Percentiles rank a stretch among this genome's conserved stretches.
These are phyloP conservation scores for Cosmopolites sordidus DNA, from an alignment of 2,888 invertebrate species.

Conservation along the genomic window DNA sequence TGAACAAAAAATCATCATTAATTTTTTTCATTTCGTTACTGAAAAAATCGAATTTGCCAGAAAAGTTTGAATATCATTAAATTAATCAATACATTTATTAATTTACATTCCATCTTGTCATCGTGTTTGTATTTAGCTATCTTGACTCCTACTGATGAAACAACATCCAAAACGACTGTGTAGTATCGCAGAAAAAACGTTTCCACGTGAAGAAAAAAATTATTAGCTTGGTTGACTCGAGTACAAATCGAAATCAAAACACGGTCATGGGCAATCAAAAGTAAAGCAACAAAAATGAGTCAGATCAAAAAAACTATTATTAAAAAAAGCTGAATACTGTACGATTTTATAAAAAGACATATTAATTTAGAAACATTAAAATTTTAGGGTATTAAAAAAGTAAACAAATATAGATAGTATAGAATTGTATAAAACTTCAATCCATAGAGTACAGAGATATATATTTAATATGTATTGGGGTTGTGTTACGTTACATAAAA, in stretches of 20 bases:
- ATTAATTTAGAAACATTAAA: conserved; percentile 24
- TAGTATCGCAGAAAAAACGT: background rate
- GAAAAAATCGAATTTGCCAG: too few relatives aligned
- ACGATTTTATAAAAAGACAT: conserved; percentile 28
- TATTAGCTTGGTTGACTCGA: conserved; percentile 5
- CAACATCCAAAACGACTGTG: background rate
- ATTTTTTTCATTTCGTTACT: too few relatives aligned
- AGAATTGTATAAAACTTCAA: conserved; percentile 43
- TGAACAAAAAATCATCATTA: too few relatives aligned
- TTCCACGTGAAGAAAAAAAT: too few relatives aligned
- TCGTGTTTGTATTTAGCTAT: background rate
- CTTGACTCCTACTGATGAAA: background rate
- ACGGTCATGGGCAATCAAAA: conserved; percentile 46
- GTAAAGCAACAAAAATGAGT: conserved; percentile 33
- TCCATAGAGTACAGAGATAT: conserved; percentile 48
- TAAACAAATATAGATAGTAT: conserved; percentile 35
- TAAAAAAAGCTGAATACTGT: conserved; percentile 14
- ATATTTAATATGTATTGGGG: conserved; percentile 49
- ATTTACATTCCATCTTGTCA: background rate
- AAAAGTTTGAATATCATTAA: too few relatives aligned
- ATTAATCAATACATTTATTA: too few relatives aligned
- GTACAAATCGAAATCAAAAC: conserved; percentile 32
- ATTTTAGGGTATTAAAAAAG: conserved; percentile 30
- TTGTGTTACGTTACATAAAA: conserved; percentile 44
- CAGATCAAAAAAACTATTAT: conserved; percentile 35